Evolutionary conservation across 2,888 invertebrate genomes (phyloP).

Genomic region (Leptogaster cylindrica): DNA sequence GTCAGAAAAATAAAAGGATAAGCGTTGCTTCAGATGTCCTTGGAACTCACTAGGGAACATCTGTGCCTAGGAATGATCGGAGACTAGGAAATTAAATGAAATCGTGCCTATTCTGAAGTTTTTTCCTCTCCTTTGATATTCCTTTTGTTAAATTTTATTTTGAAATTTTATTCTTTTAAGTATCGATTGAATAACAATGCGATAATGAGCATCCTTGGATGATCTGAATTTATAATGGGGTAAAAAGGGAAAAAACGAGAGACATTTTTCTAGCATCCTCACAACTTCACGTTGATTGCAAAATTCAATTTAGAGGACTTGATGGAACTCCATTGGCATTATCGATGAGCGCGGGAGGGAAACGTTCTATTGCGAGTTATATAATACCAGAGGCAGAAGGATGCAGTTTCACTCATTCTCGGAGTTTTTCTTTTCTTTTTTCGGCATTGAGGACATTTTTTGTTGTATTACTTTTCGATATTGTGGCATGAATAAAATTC

Average conservation of each 20-base stretch:
- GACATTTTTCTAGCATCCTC: not conserved
- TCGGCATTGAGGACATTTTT: too few relatives aligned
- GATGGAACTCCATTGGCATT: not conserved
- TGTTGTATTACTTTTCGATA: too few relatives aligned
- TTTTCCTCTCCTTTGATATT: constrained; percentile 15
- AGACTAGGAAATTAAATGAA: not conserved
- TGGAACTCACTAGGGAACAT: not conserved
- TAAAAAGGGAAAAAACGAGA: not conserved
- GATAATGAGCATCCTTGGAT: constrained; percentile 15
- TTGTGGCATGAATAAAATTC: too few relatives aligned
- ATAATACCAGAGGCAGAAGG: too few relatives aligned
- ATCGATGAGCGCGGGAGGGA: too few relatives aligned
- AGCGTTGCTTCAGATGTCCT: not conserved
- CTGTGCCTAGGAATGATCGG: not conserved
- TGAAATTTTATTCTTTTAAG: not conserved
- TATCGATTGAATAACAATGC: constrained; percentile 1
- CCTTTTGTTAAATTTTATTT: constrained; percentile 16
- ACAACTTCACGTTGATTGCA: constrained; percentile 8
- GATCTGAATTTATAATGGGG: constrained; percentile 22
- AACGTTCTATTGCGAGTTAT: too few relatives aligned
- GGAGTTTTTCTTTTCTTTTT: too few relatives aligned
- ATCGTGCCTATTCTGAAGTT: constrained; percentile 3
- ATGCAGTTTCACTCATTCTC: too few relatives aligned
- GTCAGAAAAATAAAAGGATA: too few relatives aligned
- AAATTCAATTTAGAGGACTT: constrained; percentile 22